Conservation (phyloP, 1,140 invertebrate genomes). For the Diuraphis noxia region DNA sequence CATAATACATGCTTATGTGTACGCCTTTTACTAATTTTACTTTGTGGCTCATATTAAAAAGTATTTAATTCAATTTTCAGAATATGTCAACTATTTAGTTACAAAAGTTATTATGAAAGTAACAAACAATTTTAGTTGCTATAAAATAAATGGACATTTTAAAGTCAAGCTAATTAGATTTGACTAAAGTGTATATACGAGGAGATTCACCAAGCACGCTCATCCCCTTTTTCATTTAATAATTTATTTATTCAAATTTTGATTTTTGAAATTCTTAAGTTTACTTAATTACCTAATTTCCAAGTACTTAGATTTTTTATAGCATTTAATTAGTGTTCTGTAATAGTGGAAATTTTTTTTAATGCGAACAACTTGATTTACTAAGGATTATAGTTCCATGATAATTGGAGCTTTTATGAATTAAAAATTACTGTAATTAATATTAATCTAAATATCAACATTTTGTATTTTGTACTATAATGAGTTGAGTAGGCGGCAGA, state of each 20-base stretch:
- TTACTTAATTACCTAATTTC: background rate
- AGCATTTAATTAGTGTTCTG: background rate
- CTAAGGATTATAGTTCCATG: too few species aligned
- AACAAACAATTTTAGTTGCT: background rate
- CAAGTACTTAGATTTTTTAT: background rate
- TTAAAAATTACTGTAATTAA: background rate
- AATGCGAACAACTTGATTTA: too few species aligned
- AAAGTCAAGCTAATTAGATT: background rate
- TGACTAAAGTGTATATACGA: background rate
- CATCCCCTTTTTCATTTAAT: background rate
- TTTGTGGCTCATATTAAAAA: background rate
- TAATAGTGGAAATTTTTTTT: background rate
- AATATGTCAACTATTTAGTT: background rate
- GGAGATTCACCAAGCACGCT: background rate
- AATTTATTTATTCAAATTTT: background rate
- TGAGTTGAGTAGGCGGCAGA: background rate
- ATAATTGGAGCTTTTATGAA: background rate
- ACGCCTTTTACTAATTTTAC: background rate
- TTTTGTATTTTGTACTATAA: background rate
- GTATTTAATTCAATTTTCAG: background rate
- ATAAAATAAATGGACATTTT: background rate
- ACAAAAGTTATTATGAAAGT: background rate
- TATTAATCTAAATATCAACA: background rate
- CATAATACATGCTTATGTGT: background rate
- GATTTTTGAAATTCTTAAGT: background rate